These are phyloP conservation scores for Apteryx mantelli DNA, from an alignment of 2,113 vertebrate genomes.

Conservation along the genomic window DNA sequence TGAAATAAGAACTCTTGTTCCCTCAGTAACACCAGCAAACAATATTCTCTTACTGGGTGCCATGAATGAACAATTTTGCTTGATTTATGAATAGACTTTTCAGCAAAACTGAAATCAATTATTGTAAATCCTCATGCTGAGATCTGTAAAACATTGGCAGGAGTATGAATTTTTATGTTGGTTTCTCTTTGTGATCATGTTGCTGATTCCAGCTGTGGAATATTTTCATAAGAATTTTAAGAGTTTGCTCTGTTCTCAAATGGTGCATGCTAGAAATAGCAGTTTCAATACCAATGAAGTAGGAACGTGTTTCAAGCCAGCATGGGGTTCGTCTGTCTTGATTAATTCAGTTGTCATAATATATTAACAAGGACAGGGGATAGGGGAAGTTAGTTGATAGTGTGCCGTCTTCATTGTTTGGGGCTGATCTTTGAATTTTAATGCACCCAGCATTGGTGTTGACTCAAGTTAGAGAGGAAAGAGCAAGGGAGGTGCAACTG, in stretches of 20 bases:
- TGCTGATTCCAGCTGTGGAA: neutral
- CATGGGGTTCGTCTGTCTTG: neutral
- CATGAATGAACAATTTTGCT: conserved; percentile 28
- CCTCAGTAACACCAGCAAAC: neutral
- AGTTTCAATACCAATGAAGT: neutral
- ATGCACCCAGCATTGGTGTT: neutral
- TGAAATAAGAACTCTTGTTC: neutral
- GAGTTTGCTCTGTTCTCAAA: neutral
- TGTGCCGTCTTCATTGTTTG: neutral
- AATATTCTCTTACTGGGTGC: neutral
- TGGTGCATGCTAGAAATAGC: neutral
- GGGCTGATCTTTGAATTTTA: neutral
- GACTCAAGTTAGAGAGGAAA: neutral
- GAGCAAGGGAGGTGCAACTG: neutral
- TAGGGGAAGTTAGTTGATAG: neutral
- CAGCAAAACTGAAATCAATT: conserved; percentile 33
- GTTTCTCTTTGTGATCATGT: neutral
- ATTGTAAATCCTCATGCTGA: conserved; percentile 7
- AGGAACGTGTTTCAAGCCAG: neutral
- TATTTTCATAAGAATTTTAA: neutral
- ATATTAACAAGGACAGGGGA: neutral
- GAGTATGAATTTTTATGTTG: neutral
- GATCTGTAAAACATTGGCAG: neutral
- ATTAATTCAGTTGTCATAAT: neutral
- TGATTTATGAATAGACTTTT: conserved; percentile 41